These are phyloP conservation scores for Thymelicus sylvestris DNA, from an alignment of 2,888 invertebrate species.

Conservation along the genomic window DNA sequence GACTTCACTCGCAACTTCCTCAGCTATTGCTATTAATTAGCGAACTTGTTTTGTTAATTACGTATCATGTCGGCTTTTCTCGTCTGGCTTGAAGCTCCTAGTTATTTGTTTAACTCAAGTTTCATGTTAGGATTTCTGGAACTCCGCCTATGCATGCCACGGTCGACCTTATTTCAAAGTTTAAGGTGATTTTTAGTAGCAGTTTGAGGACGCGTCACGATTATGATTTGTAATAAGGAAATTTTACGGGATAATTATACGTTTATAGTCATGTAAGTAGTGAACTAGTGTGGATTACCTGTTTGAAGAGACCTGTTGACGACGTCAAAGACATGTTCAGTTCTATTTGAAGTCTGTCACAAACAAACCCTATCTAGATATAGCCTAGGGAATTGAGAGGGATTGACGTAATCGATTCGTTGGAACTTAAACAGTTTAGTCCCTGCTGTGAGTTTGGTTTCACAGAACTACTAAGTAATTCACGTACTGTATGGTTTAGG, in stretches of 20 bases:
- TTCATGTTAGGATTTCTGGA: slow-evolving; percentile 10
- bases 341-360: too few species aligned
- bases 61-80: slow-evolving; percentile 35
- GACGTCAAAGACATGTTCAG: too few species aligned
- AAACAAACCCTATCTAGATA: too few species aligned
- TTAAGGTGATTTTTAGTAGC: background rate
- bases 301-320: too few species aligned
- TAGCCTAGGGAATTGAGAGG: too few species aligned
- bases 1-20: slow-evolving; percentile 23
- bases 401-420: too few species aligned
- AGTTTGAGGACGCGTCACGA: background rate
- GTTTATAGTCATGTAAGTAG: too few species aligned
- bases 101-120: slow-evolving; percentile 24
- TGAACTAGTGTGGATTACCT: too few species aligned
- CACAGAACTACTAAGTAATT: too few species aligned
- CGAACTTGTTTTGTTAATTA: slow-evolving; percentile 37
- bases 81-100: slow-evolving; percentile 9
- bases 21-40: slow-evolving; percentile 38
- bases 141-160: background rate
- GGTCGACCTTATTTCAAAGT: background rate
- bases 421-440: too few species aligned
- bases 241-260: background rate
- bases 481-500: too few species aligned
- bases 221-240: background rate
- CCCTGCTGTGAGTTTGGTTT: too few species aligned